Base-by-base conservation (phyloP, 2,797 vertebrate genomes). In the Sebastes trivittatus region DNA sequence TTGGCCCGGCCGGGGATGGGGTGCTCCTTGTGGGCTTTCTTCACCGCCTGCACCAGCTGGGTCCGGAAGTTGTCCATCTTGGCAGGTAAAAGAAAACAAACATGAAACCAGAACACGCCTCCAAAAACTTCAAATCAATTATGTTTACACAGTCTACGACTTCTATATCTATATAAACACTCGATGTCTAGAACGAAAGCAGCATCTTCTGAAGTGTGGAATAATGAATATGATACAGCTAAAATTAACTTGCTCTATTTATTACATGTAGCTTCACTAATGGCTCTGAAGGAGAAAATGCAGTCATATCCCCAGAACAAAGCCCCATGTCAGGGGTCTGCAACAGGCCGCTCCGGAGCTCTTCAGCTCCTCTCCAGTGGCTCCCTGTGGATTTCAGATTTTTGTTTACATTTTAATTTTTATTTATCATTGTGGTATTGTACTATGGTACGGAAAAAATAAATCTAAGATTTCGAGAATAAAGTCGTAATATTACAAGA, bases 11-110 rank as follows among this genome's bases (percentile, higher is more conserved):
- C 98, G 0, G 96, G 96, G 68, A 96, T 81, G 0, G 97, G 96
- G 6, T 88, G 85, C 55, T 98, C 97, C 82, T 97, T 98, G 5
- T 99, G 97, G 30, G 97, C 98, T 77, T 95, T 97, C 91, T 99
- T 99, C 90, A 99, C 97, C 0, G 98, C 98, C 78, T 99, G 98
- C 46, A 98, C 94, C 49, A 99, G 94, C 90, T 98, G 96, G 1
- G 95, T 95, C 86, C 96, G 96, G 83, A 99, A 99, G 94, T 95
- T 97, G 66, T 98, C 97, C 95, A 98, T 3, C 98, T 99, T 83
- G 20, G 29, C 5, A 69, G 27, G 42, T 55, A 70, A 60, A 56
- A 66, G 7, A 63, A 69, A 67, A 56, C 59, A 0, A 55, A 7
- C 56, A 75, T 65, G 13, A 83, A 60, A 72, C 1, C 10, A 32